Percentiles rank a stretch among this genome's conserved stretches.
Evolutionary conservation across 2,113 vertebrate genomes (phyloP).

Genomic region (Antennarius striatus): DNA sequence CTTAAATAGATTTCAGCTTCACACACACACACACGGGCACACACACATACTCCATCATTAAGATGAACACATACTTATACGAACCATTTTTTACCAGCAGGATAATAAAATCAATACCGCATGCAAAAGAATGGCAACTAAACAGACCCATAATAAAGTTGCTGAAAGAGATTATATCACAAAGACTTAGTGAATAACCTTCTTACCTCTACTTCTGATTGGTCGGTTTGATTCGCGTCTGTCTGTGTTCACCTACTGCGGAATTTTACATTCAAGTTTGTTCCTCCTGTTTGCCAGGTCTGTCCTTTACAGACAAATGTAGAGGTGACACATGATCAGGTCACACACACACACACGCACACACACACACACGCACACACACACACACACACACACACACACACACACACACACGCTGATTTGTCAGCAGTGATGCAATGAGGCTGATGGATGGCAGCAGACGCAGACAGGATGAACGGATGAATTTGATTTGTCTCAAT

Average conservation of each 20-base stretch:
- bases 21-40: conserved; percentile 6
- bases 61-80: conserved; percentile 61
- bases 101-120: conserved; percentile 71
- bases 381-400: background rate
- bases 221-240: conserved; percentile 10
- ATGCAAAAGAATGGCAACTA: conserved; percentile 65
- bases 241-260: conserved; percentile 15
- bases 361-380: background rate
- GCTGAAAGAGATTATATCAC: conserved; percentile 49
- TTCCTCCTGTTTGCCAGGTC: too few species aligned
- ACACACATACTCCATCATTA: conserved; percentile 56
- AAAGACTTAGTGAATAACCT: conserved; percentile 16
- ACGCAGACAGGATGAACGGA: conserved; percentile 62
- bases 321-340: background rate
- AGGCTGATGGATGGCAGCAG: conserved; percentile 74
- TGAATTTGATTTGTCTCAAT: conserved; percentile 79
- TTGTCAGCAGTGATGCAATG: conserved; percentile 66
- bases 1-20: conserved; percentile 52
- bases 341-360: background rate
- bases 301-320: too few species aligned
- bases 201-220: conserved; percentile 4
- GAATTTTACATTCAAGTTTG: background rate
- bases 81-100: conserved; percentile 66
- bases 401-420: conserved; percentile 1
- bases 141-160: conserved; percentile 63